Evolutionary conservation across 2,113 vertebrate genomes (phyloP), one percentile per base, ranked within the genome.

Genomic region (Peromyscus leucopus): DNA sequence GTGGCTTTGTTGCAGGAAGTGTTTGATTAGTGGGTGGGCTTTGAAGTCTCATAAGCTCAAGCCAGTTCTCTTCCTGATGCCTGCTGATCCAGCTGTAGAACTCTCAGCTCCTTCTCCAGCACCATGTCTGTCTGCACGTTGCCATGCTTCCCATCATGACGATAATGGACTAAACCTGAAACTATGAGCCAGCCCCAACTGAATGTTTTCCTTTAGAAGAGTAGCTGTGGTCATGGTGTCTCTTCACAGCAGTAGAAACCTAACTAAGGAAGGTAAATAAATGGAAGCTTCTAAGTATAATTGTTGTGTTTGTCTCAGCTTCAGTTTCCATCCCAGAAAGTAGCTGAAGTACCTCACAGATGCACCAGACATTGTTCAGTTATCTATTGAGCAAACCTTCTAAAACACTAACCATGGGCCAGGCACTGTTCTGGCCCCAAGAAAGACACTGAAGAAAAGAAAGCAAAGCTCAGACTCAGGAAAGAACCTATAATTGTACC

Each of bases 291-390:
- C 42, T 79, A n/a, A 63, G 42, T 59, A 31, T 91, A 85, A 69
- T 51, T 92, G 5, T 48, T 92, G 36, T n/a, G 42, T 61, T 93
- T 92, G 22, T 74, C 22, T 94, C 57, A 69, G 13, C 96, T 94
- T 88, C 63, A 39, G 26, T 82, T 89, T 74, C 78, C 61, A 21
- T 55, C 79, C 1, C 16, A 69, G 31, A 92, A 87, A 87, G 59
- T 67, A 57, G 69, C 69, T 93, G 48, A 86, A 89, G 48, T 48
- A 80, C 74, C 55, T 86, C 83, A 74, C 69, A 39, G 39, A 33
- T 72, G 5, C 13, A 80, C 57, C 79, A 22, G 36, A 22, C 48
- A 42, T 4, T 76, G 61, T 71, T 84, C 69, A 75, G 31, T 84
- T 59, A 51, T 36, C 76, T 51, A 67, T 6, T 72, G 26, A 91